Evolutionary conservation across 2,888 invertebrate species (phyloP).

Genomic region (Hydrotaea cyrtoneurina): DNA sequence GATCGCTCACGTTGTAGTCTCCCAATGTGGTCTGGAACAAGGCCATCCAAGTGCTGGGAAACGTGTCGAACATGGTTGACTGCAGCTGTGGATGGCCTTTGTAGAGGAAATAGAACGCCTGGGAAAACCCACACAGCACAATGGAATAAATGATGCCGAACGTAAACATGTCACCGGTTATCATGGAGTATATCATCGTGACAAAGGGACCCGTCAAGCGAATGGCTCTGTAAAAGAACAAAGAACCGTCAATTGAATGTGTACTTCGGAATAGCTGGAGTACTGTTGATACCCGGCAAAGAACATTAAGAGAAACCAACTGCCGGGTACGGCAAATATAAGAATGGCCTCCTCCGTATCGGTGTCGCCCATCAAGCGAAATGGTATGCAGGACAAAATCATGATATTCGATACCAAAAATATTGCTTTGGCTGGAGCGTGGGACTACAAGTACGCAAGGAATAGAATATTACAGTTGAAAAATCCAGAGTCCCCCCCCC

Average conservation of each 20-base stretch:
- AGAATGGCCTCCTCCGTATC: slow-evolving; percentile 95
- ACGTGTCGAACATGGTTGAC: slow-evolving; percentile 90
- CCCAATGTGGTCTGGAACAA: slow-evolving; percentile 98
- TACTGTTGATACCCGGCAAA: slow-evolving; percentile 92
- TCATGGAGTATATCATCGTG: slow-evolving; percentile 99
- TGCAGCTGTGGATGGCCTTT: slow-evolving; percentile 93
- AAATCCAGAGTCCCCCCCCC: too few species aligned
- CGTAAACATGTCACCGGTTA: slow-evolving; percentile 98
- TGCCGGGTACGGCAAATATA: slow-evolving; percentile 95
- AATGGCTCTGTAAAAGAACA: slow-evolving; percentile 86
- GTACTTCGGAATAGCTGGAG: neutral
- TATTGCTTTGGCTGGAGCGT: slow-evolving; percentile 96
- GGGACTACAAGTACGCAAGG: slow-evolving; percentile 84
- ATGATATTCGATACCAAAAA: slow-evolving; percentile 95
- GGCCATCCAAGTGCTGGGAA: slow-evolving; percentile 97
- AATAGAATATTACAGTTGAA: too few species aligned
- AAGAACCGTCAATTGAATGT: neutral
- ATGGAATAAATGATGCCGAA: slow-evolving; percentile 98
- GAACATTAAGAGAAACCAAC: slow-evolving; percentile 99
- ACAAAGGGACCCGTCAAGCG: slow-evolving; percentile 98
- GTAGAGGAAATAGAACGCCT: slow-evolving; percentile 96
- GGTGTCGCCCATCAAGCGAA: slow-evolving; percentile 87
- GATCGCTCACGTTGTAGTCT: slow-evolving; percentile 95
- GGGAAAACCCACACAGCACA: slow-evolving; percentile 96
- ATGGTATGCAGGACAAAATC: slow-evolving; percentile 94